Evolutionary conservation across 2,113 vertebrate species (phyloP), one percentile per base, ranked within the genome.

Genomic region (Spermophilus dauricus): DNA sequence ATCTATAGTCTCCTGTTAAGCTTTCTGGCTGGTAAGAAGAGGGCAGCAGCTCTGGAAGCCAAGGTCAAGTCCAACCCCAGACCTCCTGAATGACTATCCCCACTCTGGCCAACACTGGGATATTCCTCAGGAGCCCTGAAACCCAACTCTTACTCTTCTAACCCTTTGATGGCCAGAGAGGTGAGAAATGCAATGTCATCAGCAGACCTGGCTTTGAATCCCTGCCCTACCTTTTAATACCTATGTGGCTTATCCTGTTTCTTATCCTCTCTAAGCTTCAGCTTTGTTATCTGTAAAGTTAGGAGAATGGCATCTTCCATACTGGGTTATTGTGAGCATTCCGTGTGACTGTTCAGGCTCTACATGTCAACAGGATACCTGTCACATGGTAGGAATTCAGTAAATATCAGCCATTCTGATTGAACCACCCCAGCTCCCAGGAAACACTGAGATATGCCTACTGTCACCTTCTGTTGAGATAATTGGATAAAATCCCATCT

Each of bases 1-100:
- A 89, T 93, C 78, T 84, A 18, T 18, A 89, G 72, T n/a, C 72
- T 63, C 83, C 89, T 37, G 32, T 53, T 48, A 53, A 90, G 56
- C 73, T 67, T 65, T 91, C 86, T 81, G 75, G 32, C 45, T 75
- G 18, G 8, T 32, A 56, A 96, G 85, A 82, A 28, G 45, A 82
- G 6, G 51, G 53, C 48, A 65, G 58, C 10, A 61, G 56, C 48
- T 84, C 22, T 63, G 16, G 30, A 18, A 76, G 14, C 37, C 53
- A 96, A 97, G 61, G 56, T 42, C 65, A 86, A 85, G 26, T 65
- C 30, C 39, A 65, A 20, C 13, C 16, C 39, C 51, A 69, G 22
- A 5, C 37, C n/a, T 67, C 42, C 14, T n/a, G 16, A 72, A 24
- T 1, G 24, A 69, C 51, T 37, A 63, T 32, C 45, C 24, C 67